Evolutionary conservation across 2,888 invertebrate genomes (phyloP).

Genomic region (Helicoverpa assulta): DNA sequence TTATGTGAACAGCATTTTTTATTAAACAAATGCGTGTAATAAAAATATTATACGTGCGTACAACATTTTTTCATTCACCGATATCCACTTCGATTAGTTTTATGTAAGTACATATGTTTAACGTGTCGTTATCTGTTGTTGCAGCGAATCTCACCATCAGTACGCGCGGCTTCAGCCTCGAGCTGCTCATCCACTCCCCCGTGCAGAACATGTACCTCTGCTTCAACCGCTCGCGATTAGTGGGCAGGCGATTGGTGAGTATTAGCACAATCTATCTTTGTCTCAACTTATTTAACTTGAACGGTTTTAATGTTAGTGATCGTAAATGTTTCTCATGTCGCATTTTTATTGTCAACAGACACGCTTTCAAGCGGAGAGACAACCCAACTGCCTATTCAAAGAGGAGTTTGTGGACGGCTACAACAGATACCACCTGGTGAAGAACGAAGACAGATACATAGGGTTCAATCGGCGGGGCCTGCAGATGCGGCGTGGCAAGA

Average conservation of each 20-base stretch:
- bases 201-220: slow-evolving; percentile 93
- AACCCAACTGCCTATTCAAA: slow-evolving; percentile 91
- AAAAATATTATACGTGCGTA: slow-evolving; percentile 43
- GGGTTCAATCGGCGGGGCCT: slow-evolving; percentile 91
- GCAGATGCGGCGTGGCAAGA: slow-evolving; percentile 88
- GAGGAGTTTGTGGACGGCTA: slow-evolving; percentile 92
- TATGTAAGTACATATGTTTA: not conserved
- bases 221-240: slow-evolving; percentile 93
- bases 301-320: not conserved
- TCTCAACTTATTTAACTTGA: too few species aligned
- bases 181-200: slow-evolving; percentile 92
- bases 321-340: not conserved
- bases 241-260: slow-evolving; percentile 92
- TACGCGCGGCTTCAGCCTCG: slow-evolving; percentile 90
- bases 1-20: slow-evolving; percentile 44
- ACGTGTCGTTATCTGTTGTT: slow-evolving; percentile 76
- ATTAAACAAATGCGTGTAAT: slow-evolving; percentile 45
- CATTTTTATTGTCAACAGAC: slow-evolving; percentile 77
- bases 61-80: slow-evolving; percentile 9
- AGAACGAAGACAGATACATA: slow-evolving; percentile 90
- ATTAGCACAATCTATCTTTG: not conserved
- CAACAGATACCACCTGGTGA: slow-evolving; percentile 91
- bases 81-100: not conserved
- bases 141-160: slow-evolving; percentile 92
- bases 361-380: slow-evolving; percentile 90